phyloP scores from a whole-genome alignment of 2,797 vertebrate genomes.

The Sebastes itinus region DNA sequence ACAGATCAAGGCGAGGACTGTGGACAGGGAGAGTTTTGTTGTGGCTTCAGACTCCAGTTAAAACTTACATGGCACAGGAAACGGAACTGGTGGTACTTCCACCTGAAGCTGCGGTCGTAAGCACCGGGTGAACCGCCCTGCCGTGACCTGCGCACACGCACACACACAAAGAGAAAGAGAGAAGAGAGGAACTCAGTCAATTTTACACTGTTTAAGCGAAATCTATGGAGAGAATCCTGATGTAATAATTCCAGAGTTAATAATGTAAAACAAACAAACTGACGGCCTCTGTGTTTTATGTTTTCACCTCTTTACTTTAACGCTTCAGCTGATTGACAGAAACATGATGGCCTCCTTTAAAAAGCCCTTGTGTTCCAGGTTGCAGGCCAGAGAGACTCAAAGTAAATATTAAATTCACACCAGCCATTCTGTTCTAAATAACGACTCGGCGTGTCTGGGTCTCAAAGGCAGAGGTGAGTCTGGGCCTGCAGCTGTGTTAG shows the following conservation, averaged over 20 bases:
- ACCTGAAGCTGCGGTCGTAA: conserved; percentile 97
- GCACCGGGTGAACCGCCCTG: conserved; percentile 93
- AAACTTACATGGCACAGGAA: conserved; percentile 97
- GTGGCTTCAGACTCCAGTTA: background rate
- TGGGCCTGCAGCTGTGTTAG: conserved; percentile 73
- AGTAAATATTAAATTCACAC: conserved; percentile 26
- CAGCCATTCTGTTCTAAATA: conserved; percentile 9
- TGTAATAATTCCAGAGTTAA: background rate
- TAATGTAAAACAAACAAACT: background rate
- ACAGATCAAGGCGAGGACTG: background rate
- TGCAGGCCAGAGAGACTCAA: background rate
- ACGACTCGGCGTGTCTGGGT: background rate
- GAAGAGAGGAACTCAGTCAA: background rate
- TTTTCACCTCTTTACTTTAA: background rate
- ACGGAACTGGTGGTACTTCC: conserved; percentile 99
- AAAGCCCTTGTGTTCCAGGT: background rate
- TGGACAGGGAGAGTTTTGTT: background rate
- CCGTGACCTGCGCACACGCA: conserved; percentile 80
- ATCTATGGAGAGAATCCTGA: background rate
- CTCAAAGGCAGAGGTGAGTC: conserved; percentile 52
- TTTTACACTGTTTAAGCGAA: background rate
- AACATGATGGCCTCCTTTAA: background rate
- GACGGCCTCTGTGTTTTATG: background rate
- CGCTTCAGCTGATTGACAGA: background rate
- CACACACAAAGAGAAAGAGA: background rate